phyloP scores from a whole-genome alignment of 1,140 invertebrate species.

The Drosophila pallidifrons region DNA sequence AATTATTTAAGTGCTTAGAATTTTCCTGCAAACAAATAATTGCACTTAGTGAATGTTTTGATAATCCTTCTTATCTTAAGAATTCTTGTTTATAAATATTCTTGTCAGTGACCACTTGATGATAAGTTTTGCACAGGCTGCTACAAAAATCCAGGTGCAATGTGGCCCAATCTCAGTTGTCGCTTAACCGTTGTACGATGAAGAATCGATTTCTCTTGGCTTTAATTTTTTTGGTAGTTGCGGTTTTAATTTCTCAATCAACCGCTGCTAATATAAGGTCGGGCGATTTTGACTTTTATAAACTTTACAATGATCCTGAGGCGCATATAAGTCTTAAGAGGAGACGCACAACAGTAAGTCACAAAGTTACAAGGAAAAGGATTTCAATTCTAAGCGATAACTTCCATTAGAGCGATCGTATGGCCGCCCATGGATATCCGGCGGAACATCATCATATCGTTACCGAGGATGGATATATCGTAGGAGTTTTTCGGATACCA shows the following conservation, averaged over 20 bases:
- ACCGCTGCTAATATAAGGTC: slow-evolving; percentile 30
- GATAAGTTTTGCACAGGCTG: slow-evolving; percentile 11
- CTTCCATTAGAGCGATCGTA: slow-evolving; percentile 50
- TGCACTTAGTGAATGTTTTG: background rate
- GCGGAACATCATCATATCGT: slow-evolving; percentile 85
- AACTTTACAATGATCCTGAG: slow-evolving; percentile 62
- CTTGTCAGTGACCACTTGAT: slow-evolving; percentile 13
- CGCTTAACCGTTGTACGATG: slow-evolving; percentile 26
- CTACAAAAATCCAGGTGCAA: slow-evolving; percentile 17
- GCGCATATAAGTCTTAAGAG: slow-evolving; percentile 48
- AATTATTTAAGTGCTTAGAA: background rate
- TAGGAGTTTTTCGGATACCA: slow-evolving; percentile 86
- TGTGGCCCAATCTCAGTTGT: background rate
- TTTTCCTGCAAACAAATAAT: background rate
- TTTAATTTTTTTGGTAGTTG: slow-evolving; percentile 16
- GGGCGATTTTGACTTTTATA: slow-evolving; percentile 57
- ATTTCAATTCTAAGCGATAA: background rate
- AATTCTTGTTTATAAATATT: slow-evolving; percentile 11
- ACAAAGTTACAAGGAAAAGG: too few species aligned
- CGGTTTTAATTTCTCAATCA: background rate
- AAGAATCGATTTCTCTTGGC: slow-evolving; percentile 9
- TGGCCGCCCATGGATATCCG: slow-evolving; percentile 85
- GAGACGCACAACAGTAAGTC: slow-evolving; percentile 52
- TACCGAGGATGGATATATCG: slow-evolving; percentile 86
- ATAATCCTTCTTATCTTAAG: slow-evolving; percentile 13